Evolutionary conservation across 2,113 vertebrate genomes (phyloP), one percentile per base, ranked within the genome.

Genomic region (Chionis minor): DNA sequence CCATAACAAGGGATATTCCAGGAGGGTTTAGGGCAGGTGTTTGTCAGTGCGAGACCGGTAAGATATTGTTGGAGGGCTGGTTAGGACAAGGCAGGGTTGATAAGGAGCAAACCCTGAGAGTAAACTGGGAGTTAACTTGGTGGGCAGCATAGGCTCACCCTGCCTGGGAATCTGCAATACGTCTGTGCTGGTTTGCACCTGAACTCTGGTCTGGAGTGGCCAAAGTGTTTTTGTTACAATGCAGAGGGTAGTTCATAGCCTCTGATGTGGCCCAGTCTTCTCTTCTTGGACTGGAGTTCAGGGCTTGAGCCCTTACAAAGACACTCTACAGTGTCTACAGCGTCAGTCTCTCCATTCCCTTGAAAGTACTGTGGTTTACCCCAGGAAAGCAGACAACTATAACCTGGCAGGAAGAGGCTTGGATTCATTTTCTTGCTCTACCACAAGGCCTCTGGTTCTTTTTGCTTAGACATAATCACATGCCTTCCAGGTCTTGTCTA

Each of bases 401-500:
- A 74, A 88, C n/a, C n/a, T 84, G 51, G 38, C n/a, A 95, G 32
- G 22, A 86, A 86, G 51, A 81, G 7, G n/a, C 54, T 51, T 88
- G 69, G 58, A 42, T 94, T 94, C 0, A 2, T 83, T 95, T 86
- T 81, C 67, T 91, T 84, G 49, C 75, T 92, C 18, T 86, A 38
- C 30, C 42, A 81, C 32, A 61, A 84, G 14, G 27, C 20, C 38
- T 92, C n/a, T 88, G 63, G n/a, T 91, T 92, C 55, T 92, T 89
- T 88, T 77, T 74, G 55, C 69, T 78, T 63, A 56, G 51, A 35
- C 14, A 12, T 61, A 86, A 55, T 77, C 74, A 61, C n/a, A 81
- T 61, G n/a, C 61, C 80, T 97, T 94, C 59, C 65, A 95, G 65
- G 73, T 94, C 81, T 91, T 88, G 75, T 78, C 80, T 84, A 17